These are phyloP conservation scores for Trachemys scripta DNA, from an alignment of 2,113 vertebrate genomes.

Conservation along the genomic window DNA sequence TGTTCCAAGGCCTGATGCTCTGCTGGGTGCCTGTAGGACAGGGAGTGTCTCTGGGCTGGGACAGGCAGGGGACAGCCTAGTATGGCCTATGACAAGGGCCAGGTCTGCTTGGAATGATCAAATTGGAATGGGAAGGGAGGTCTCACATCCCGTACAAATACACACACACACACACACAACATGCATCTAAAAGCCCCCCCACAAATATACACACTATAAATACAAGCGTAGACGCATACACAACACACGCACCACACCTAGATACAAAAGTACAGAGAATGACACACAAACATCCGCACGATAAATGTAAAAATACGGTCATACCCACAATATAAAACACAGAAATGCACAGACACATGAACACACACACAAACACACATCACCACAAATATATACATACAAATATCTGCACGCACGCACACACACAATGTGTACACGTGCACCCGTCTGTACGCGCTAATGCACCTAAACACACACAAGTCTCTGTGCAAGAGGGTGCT, in stretches of 20 bases:
- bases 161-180: not conserved
- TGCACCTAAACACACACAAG: not conserved
- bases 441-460: accelerated
- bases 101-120: not conserved
- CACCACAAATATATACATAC: not conserved
- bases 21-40: not conserved
- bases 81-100: not conserved
- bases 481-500: not conserved
- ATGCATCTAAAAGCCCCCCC: not conserved
- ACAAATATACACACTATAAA: not conserved
- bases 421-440: not conserved
- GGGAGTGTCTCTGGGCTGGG: not conserved
- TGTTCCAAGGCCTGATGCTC: not conserved
- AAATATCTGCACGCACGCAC: not conserved
- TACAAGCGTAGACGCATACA: not conserved
- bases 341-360: too few relatives aligned
- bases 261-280: not conserved
- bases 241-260: not conserved
- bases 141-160: not conserved
- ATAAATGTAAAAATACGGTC: not conserved
- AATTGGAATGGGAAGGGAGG: not conserved
- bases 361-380: not conserved
- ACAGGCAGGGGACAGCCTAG: not conserved
- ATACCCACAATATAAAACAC: accelerated
- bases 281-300: not conserved